phyloP scores from a whole-genome alignment of 2,888 invertebrate genomes.

The Pterobdella sp. region DNA sequence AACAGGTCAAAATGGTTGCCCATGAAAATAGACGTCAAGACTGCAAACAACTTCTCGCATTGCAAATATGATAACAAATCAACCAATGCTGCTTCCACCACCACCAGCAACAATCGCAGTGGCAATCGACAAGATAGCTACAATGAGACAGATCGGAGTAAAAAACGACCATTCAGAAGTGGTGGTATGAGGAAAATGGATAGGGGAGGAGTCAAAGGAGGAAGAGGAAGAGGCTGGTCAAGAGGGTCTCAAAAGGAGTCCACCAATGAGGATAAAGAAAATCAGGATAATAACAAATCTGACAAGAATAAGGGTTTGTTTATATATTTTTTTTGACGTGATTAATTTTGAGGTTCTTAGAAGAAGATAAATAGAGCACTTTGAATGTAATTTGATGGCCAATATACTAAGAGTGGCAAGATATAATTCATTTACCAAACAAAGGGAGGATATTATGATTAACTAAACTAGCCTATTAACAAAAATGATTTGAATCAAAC shows the following conservation, averaged over 20 bases:
- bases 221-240: not conserved
- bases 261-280: constrained; percentile 12
- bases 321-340: too few species aligned
- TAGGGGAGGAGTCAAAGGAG: constrained; percentile 16
- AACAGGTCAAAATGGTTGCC: constrained; percentile 78
- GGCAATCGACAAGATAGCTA: not conserved
- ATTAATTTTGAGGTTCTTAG: too few species aligned
- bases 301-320: constrained; percentile 8
- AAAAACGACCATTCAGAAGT: not conserved
- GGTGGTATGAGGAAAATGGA: constrained; percentile 46
- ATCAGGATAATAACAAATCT: constrained; percentile 9
- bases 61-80: constrained; percentile 25
- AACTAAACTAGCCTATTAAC: too few species aligned
- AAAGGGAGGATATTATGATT: too few species aligned
- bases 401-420: too few species aligned
- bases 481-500: too few species aligned
- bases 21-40: constrained; percentile 71
- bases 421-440: too few species aligned
- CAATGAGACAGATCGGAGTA: not conserved
- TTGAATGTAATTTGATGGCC: too few species aligned
- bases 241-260: not conserved
- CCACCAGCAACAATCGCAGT: constrained; percentile 6
- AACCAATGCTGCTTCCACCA: constrained; percentile 27
- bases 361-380: too few species aligned
- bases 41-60: constrained; percentile 47